Base-by-base conservation (phyloP, 1,140 invertebrate species). In the Chironomus tepperi region DNA sequence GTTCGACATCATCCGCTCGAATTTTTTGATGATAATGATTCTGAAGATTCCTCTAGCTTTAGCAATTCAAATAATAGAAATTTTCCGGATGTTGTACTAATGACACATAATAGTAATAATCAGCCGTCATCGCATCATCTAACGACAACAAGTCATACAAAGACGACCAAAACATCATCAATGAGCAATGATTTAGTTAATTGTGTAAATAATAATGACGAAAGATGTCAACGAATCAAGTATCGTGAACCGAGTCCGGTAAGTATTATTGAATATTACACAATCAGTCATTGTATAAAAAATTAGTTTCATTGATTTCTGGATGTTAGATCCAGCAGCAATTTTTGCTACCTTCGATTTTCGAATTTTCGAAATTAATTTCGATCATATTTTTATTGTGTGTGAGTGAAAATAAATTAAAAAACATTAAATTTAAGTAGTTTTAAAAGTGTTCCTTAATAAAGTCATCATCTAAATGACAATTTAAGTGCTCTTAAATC, bases 401-500 rank as follows among this genome's bases (percentile, higher is more conserved):
- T 57, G 12, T 57, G 5, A 57, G 47, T 57, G 47, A n/a, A 10
- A 47, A 57, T 57, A 12, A n/a, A 57, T 57, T 57, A 70, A 70
- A 70, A 18, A 70, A 70, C 7, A 18, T 70, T 70, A 10, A 8
- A 10, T 21, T 19, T 19, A 15, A 70, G 7, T 70, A 16, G 18
- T 18, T 10, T 18, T 10, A 19, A 70, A 57, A 57, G 47, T 57
- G 47, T 57, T 57, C 47, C 47, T 57, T 57, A 57, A 57, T 1
- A n/a, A 16, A 7, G 19, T 70, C 3, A 19, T 16, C 16, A 18
- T 10, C 9, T 18, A 70, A 19, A 19, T 21, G 19, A 19, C 18
- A 70, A 70, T 70, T 70, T 19, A 70, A 70, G 65, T 70, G 65
- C 65, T 70, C 65, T 70, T 70, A 18, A 70, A 19, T 19, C 19